Evolutionary conservation across 2,888 invertebrate genomes (phyloP), one percentile per base, ranked within the genome.

Genomic region (Watsonalla binaria): DNA sequence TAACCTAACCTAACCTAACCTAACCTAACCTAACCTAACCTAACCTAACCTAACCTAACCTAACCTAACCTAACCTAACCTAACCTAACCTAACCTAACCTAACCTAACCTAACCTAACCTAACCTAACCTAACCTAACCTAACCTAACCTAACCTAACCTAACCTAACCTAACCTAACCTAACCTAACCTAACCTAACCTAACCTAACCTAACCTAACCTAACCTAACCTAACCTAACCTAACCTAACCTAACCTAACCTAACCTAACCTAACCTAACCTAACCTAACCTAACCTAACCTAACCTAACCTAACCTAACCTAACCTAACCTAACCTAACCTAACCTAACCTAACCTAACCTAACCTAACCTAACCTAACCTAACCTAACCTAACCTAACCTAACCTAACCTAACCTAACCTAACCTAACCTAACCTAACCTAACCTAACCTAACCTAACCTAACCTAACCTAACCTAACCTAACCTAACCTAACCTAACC

Each of bases 401-500:
- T 54, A 51, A 54, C 54, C 54, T 51, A 54, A 54, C 54, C 54
- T 51, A 48, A 54, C 54, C 54, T 54, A 54, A 51, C 54, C 51
- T 51, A 51, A 51, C 54, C 51, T 51, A 51, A 54, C 54, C 54
- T 54, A 51, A 54, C 54, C 54, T 54, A 54, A 54, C 54, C 51
- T 54, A 51, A 54, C 51, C 54, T 51, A 51, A 54, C 54, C 54
- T 54, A 51, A 54, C 51, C 54, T 54, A 57, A 57, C 57, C 57
- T 54, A 54, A 55, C 55, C 57, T 54, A 54, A 57, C 54, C 57
- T 54, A 54, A 57, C 54, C 57, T 54, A 54, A 57, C 54, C 57
- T 54, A 52, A 57, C 54, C 57, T 57, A 57, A 57, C 57, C 57
- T 57, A 51, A 54, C 54, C 57, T 52, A 57, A 57, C 54, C 57